Evolutionary conservation across 2,113 vertebrate species (phyloP).

Genomic region (Salvelinus sp.): DNA sequence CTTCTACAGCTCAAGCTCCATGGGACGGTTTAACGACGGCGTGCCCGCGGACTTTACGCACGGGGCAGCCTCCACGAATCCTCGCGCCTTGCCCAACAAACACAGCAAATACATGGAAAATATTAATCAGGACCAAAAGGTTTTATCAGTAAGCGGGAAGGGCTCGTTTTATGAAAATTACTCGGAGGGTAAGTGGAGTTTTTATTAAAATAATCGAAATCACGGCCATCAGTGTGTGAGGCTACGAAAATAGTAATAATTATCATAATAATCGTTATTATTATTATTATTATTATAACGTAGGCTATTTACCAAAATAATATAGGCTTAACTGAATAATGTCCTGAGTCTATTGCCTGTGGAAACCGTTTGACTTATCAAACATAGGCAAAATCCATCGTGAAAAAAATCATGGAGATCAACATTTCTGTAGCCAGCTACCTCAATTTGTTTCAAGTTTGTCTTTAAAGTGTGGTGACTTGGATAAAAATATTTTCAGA

Average conservation of each 20-base stretch:
- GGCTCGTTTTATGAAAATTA: conserved; percentile 72
- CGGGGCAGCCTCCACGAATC: conserved; percentile 53
- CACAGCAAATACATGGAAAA: conserved; percentile 76
- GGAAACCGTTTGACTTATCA: too few relatives aligned
- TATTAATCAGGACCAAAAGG: conserved; percentile 68
- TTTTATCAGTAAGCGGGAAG: conserved; percentile 65
- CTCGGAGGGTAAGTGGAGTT: conserved; percentile 62
- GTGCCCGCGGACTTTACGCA: conserved; percentile 70
- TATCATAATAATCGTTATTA: not conserved
- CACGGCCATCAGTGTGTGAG: not conserved
- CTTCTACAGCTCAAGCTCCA: conserved; percentile 56
- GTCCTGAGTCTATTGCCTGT: too few relatives aligned
- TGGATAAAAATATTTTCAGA: too few relatives aligned
- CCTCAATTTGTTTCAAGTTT: too few relatives aligned
- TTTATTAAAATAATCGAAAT: not conserved
- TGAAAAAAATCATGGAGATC: too few relatives aligned
- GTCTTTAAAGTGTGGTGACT: too few relatives aligned
- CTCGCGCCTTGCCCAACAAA: conserved; percentile 71
- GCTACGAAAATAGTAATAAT: not conserved
- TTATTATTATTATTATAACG: too few relatives aligned
- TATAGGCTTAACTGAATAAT: not conserved
- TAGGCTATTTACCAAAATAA: conserved; percentile 2
- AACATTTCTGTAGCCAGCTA: too few relatives aligned
- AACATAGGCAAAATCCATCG: too few relatives aligned
- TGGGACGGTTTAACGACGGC: conserved; percentile 63